Percentiles rank a stretch among this genome's conserved stretches.
phyloP scores from a whole-genome alignment of 2,888 invertebrate species.

The Oeneis ivallda region DNA sequence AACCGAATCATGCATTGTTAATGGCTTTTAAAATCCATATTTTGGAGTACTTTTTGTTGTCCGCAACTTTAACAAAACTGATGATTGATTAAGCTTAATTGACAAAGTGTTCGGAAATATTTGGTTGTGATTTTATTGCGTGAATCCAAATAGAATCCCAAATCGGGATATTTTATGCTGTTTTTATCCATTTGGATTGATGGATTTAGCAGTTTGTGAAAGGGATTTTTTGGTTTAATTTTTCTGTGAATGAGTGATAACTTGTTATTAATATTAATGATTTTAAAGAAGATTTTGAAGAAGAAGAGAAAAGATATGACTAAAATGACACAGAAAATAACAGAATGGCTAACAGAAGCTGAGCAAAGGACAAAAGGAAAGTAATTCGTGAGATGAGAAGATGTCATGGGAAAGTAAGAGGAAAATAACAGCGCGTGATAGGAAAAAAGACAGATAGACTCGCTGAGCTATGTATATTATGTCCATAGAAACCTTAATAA shows the following conservation, averaged over 20 bases:
- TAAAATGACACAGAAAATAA: no score
- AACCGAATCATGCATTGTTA: constrained; percentile 56
- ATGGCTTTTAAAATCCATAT: constrained; percentile 53
- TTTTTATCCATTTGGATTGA: constrained; percentile 9
- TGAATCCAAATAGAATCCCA: constrained; percentile 5
- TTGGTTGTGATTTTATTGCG: constrained; percentile 23
- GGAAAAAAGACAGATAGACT: background rate
- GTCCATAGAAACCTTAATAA: no score
- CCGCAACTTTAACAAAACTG: constrained; percentile 27
- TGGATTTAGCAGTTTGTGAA: background rate
- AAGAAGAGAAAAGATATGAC: no score
- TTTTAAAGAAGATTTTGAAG: no score
- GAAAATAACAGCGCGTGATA: no score
- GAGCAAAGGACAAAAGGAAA: no score
- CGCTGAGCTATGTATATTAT: no score
- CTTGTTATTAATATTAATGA: background rate
- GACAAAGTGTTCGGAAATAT: constrained; percentile 22
- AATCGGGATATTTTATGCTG: constrained; percentile 5
- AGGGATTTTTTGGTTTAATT: background rate
- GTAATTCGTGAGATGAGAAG: no score
- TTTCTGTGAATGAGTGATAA: background rate
- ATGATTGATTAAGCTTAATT: constrained; percentile 25
- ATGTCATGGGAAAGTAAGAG: no score
- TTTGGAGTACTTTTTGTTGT: constrained; percentile 32
- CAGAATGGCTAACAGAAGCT: no score